Conservation (phyloP, 37 sponge, comb jelly and placozoan genomes). For the Mnemiopsis leidyi region DNA sequence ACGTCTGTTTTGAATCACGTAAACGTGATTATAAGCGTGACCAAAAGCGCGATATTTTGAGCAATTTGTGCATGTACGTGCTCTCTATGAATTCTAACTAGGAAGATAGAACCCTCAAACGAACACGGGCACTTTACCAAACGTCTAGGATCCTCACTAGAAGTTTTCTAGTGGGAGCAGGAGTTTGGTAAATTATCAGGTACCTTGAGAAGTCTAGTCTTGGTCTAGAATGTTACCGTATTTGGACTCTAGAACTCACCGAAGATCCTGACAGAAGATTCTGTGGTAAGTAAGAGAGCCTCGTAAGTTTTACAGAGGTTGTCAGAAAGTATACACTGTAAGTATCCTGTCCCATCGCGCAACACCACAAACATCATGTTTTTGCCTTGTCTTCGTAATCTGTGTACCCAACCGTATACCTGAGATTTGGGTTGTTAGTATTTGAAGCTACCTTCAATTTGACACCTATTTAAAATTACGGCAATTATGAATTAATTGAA, state of each 20-base stretch:
- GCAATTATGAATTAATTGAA: too few relatives aligned
- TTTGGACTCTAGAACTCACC: conserved; percentile 71
- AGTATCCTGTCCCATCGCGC: conserved; percentile 93
- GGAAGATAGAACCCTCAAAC: background rate
- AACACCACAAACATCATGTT: conserved; percentile 84
- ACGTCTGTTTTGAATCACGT: too few relatives aligned
- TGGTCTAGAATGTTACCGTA: too few relatives aligned
- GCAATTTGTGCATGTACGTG: too few relatives aligned
- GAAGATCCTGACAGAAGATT: conserved; percentile 78
- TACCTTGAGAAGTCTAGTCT: conserved; percentile 75
- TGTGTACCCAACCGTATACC: conserved; percentile 92
- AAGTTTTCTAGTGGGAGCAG: background rate
- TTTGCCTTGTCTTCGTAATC: conserved; percentile 85
- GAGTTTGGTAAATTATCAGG: background rate
- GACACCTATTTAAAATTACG: too few relatives aligned
- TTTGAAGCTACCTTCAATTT: too few relatives aligned
- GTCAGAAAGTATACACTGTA: conserved; percentile 89
- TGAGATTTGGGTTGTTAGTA: conserved; percentile 69
- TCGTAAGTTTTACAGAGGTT: conserved; percentile 86
- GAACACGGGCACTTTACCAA: background rate
- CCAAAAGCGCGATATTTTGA: too few relatives aligned
- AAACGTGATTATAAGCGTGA: too few relatives aligned
- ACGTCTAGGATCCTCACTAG: background rate
- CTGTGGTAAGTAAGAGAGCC: conserved; percentile 80
- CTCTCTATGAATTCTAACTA: background rate